Evolutionary conservation across 2,888 invertebrate species (phyloP), one percentile per base, ranked within the genome.

Genomic region (Leptinotarsa peninsularis): DNA sequence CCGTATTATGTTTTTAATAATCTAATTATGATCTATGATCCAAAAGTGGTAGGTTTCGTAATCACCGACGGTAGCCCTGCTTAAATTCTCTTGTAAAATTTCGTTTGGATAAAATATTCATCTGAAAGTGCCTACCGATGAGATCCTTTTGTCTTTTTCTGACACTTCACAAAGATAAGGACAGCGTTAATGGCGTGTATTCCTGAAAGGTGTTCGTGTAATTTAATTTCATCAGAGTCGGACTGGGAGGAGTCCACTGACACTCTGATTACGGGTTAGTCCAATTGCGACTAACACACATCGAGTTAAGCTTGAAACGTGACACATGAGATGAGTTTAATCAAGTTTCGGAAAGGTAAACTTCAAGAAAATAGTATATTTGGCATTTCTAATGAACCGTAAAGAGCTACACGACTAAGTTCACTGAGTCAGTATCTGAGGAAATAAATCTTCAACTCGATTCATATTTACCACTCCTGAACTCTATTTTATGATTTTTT

Each of bases 221-320:
- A 88, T 88, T 88, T 88, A 88, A 88, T 88, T 88, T 88, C 86
- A 85, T 86, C 88, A 87, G 88, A 87, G 88, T 87, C 86, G 88
- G 85, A 85, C 84, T 87, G 88, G 88, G 88, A 81, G 88, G 88
- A 83, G 88, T 82, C 84, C 85, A 88, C 81, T 87, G 88, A 88
- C 88, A 88, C 87, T 82, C 85, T 88, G 88, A 88, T 88, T 88
- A 87, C 84, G 86, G 88, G 85, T 84, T 83, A 85, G 84, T 78
- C 78, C 74, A 60, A 75, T 72, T 74, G 77, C 76, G 82, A 81
- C 81, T 81, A 79, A 81, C 79, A 82, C 79, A 82, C 82, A 84
- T 85, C 83, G 82, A 80, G 82, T 81, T 80, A 77, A 73, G 75
- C 76, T 82, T 79, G 82, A 80, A 84, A 84, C 82, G 84, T 83